These are phyloP conservation scores for Drosophila mauritiana DNA, from an alignment of 1,140 invertebrate genomes.

Conservation along the genomic window DNA sequence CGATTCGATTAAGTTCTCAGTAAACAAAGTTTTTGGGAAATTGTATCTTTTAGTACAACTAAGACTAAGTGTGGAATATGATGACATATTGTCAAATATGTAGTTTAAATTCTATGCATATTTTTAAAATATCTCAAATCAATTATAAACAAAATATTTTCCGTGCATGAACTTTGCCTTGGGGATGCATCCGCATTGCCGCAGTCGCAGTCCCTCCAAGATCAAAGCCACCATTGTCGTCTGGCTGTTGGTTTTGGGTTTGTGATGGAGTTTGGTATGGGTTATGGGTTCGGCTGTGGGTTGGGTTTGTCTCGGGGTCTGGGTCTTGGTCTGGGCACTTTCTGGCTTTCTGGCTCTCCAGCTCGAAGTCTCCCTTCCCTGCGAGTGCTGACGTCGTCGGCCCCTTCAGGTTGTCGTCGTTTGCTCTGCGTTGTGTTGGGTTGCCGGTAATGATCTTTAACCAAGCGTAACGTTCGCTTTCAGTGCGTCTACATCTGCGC, in stretches of 20 bases:
- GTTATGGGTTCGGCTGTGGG: conserved; percentile 18
- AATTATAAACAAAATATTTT: not conserved
- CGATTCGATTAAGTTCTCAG: not conserved
- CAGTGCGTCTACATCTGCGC: conserved; percentile 82
- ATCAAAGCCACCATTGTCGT: conserved; percentile 39
- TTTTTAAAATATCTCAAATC: no score
- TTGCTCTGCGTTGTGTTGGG: conserved; percentile 21
- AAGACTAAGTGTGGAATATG: not conserved
- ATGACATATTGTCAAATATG: no score
- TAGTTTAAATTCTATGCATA: no score
- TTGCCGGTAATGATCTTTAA: conserved; percentile 82
- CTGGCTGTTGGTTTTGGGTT: conserved; percentile 18
- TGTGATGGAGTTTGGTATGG: conserved; percentile 12
- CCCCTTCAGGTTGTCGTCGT: conserved; percentile 52
- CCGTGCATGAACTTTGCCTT: conserved; percentile 10
- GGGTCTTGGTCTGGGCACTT: conserved; percentile 31
- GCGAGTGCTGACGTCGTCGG: conserved; percentile 56
- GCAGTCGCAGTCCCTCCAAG: conserved; percentile 8
- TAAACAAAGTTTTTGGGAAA: not conserved
- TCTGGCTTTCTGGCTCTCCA: conserved; percentile 14
- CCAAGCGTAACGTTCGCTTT: conserved; percentile 83
- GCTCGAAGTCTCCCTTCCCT: conserved; percentile 6
- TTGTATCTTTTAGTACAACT: not conserved
- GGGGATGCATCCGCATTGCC: conserved; percentile 10
- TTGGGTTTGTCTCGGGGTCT: conserved; percentile 16